phyloP scores from a whole-genome alignment of 2,113 vertebrate species.

The Neodontobutis hainanensis region DNA sequence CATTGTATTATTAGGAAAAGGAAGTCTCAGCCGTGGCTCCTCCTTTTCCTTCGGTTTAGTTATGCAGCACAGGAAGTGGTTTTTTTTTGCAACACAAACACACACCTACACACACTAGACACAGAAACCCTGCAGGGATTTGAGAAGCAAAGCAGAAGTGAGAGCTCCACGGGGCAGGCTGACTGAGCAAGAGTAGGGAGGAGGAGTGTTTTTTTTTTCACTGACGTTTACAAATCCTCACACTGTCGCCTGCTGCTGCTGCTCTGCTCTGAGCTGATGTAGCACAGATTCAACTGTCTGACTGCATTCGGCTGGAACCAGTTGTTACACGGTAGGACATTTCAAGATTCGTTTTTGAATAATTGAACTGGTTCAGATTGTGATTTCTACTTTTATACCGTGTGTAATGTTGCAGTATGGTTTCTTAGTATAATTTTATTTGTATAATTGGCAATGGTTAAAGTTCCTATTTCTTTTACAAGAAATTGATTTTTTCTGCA shows the following conservation, averaged over 20 bases:
- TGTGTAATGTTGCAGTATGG: neutral
- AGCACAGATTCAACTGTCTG: constrained; percentile 33
- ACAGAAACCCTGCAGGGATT: constrained; percentile 44
- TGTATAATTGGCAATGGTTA: too few relatives aligned
- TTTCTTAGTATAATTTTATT: too few relatives aligned
- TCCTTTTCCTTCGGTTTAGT: constrained; percentile 55
- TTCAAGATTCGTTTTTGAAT: neutral
- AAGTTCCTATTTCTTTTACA: too few relatives aligned
- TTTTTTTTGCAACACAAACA: constrained; percentile 30
- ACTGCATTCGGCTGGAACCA: constrained; percentile 29
- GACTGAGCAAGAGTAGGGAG: constrained; percentile 28
- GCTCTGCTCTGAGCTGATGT: constrained; percentile 46
- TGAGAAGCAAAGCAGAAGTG: constrained; percentile 70
- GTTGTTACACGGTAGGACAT: neutral
- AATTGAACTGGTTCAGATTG: neutral
- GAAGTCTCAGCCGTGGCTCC: constrained; percentile 46
- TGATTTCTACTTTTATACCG: neutral
- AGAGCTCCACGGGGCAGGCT: constrained; percentile 35
- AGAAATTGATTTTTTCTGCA: too few relatives aligned
- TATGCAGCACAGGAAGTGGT: constrained; percentile 62
- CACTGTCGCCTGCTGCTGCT: constrained; percentile 29
- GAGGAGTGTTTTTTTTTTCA: constrained; percentile 47
- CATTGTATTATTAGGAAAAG: constrained; percentile 37
- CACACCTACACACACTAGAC: constrained; percentile 5
- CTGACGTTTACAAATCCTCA: constrained; percentile 48